phyloP scores from a whole-genome alignment of 2,797 vertebrate genomes.

The Zenarchopterus dispar region DNA sequence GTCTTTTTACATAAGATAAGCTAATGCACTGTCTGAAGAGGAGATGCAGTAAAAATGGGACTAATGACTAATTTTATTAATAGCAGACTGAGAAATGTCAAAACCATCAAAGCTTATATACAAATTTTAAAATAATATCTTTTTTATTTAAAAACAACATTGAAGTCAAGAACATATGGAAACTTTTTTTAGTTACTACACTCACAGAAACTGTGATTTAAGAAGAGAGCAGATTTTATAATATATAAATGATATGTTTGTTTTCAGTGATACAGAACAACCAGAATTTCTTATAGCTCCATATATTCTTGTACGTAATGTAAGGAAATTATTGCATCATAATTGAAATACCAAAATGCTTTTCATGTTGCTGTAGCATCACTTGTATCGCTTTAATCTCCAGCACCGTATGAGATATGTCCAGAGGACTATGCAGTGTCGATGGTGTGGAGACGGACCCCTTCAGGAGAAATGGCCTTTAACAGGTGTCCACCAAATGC shows the following conservation, averaged over 20 bases:
- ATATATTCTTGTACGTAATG: slow-evolving; percentile 29
- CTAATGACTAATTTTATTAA: slow-evolving; percentile 4
- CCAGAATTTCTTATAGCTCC: slow-evolving; percentile 53
- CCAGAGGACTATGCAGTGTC: slow-evolving; percentile 96
- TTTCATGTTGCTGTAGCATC: slow-evolving; percentile 22
- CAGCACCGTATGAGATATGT: slow-evolving; percentile 99
- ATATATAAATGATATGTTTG: slow-evolving; percentile 16
- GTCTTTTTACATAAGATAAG: slow-evolving; percentile 42
- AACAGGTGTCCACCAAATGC: slow-evolving; percentile 97
- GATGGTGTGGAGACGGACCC: slow-evolving; percentile 98
- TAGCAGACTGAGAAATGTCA: not conserved
- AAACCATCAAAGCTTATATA: no score
- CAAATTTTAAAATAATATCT: not conserved
- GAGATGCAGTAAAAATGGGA: slow-evolving; percentile 24
- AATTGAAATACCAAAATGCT: slow-evolving; percentile 42
- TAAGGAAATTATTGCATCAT: slow-evolving; percentile 63
- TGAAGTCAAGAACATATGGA: slow-evolving; percentile 12
- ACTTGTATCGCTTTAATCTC: slow-evolving; percentile 49
- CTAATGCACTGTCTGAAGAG: slow-evolving; percentile 38
- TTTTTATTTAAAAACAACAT: slow-evolving; percentile 27
- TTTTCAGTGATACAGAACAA: slow-evolving; percentile 19
- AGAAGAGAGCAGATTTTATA: slow-evolving; percentile 12
- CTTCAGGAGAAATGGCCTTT: slow-evolving; percentile 96
- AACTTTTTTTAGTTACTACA: not conserved
- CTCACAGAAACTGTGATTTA: slow-evolving; percentile 13